Conservation (phyloP, 2,888 invertebrate species). For the Pogonocherus hispidulus region DNA sequence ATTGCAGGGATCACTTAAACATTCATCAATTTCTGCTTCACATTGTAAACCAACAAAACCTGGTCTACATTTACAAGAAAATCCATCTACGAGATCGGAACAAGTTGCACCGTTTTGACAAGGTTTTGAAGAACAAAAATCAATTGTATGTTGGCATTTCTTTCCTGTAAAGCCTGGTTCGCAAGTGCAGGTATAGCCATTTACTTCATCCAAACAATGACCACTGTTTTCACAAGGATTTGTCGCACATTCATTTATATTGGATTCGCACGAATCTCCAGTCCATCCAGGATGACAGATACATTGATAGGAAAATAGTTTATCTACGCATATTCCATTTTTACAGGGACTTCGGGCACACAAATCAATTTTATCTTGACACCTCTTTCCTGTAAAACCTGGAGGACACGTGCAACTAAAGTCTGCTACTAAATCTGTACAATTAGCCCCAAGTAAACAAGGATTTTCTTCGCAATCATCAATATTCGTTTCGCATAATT, state of each 20-base stretch:
- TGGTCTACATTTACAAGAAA: conserved; percentile 92
- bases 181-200: conserved; percentile 89
- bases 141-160: conserved; percentile 85
- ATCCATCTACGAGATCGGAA: conserved; percentile 89
- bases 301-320: conserved; percentile 87
- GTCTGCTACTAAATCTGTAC: conserved; percentile 94
- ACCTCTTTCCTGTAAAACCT: conserved; percentile 96
- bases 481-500: conserved; percentile 92
- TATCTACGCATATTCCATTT: conserved; percentile 94
- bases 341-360: conserved; percentile 92
- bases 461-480: conserved; percentile 95
- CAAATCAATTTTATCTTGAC: conserved; percentile 94
- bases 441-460: conserved; percentile 90
- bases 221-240: conserved; percentile 95
- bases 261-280: conserved; percentile 87
- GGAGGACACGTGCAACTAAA: conserved; percentile 94
- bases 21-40: conserved; percentile 94
- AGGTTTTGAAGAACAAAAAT: conserved; percentile 90
- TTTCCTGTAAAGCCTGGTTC: conserved; percentile 96
- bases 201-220: conserved; percentile 88
- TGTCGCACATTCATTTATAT: conserved; percentile 91
- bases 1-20: conserved; percentile 91
- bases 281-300: conserved; percentile 95
- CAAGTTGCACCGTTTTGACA: conserved; percentile 95
- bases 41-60: conserved; percentile 94